phyloP scores from a whole-genome alignment of 2,888 invertebrate species.

The Allacma fusca region DNA sequence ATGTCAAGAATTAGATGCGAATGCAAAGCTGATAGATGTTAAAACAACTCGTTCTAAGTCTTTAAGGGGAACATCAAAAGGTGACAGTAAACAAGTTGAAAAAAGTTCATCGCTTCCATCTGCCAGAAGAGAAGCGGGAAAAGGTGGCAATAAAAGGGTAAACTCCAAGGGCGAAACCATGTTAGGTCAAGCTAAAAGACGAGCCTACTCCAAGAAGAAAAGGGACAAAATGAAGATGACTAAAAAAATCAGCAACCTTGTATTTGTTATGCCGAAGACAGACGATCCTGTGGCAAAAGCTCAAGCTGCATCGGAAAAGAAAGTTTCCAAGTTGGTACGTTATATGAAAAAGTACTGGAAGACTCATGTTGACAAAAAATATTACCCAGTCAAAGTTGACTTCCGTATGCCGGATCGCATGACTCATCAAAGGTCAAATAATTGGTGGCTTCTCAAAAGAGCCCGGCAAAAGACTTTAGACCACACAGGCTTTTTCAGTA shows the following conservation, averaged over 20 bases:
- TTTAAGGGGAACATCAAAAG: no score
- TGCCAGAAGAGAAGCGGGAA: no score
- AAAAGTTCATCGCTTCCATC: no score
- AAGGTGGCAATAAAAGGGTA: no score
- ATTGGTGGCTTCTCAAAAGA: constrained; percentile 42
- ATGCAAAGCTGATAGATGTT: no score
- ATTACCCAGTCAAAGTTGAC: constrained; percentile 33
- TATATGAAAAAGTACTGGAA: constrained; percentile 57
- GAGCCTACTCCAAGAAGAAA: no score
- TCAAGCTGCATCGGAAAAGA: constrained; percentile 32
- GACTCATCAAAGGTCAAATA: constrained; percentile 41
- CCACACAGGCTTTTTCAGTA: constrained; percentile 46
- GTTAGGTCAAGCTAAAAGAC: no score
- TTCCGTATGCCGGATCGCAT: constrained; percentile 41
- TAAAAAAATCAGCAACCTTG: constrained; percentile 43
- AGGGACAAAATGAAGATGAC: neutral
- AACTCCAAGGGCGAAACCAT: no score
- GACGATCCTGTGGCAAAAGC: constrained; percentile 38
- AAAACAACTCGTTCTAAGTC: no score
- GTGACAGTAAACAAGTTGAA: no score
- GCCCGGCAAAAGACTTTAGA: constrained; percentile 41
- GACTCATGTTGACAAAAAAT: constrained; percentile 40
- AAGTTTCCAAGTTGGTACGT: constrained; percentile 48
- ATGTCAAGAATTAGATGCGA: no score
- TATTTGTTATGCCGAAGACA: constrained; percentile 48